phyloP scores from a whole-genome alignment of 2,113 vertebrate genomes.

The Anguilla rostrata region DNA sequence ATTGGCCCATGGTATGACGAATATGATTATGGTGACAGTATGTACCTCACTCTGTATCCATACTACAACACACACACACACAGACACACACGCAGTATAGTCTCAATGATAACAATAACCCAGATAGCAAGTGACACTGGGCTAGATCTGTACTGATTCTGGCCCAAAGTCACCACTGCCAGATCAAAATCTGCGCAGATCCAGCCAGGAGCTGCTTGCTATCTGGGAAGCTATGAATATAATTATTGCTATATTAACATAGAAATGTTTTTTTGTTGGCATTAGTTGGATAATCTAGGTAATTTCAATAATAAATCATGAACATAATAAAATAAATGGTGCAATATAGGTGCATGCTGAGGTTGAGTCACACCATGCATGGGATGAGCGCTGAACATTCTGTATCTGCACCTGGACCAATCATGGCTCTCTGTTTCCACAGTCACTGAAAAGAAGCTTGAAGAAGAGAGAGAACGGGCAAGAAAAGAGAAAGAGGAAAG shows the following conservation, averaged over 20 bases:
- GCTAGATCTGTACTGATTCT: too few species aligned
- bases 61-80: neutral
- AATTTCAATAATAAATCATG: too few species aligned
- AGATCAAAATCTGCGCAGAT: too few species aligned
- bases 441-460: constrained; percentile 65
- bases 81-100: neutral
- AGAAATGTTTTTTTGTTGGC: too few species aligned
- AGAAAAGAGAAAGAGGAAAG: constrained; percentile 69
- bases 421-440: constrained; percentile 15
- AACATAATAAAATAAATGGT: too few species aligned
- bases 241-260: too few species aligned
- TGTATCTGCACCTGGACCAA: neutral
- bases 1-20: constrained; percentile 69
- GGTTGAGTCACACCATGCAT: neutral
- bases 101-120: neutral
- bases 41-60: constrained; percentile 34
- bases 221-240: too few species aligned
- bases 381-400: neutral
- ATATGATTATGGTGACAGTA: constrained; percentile 70
- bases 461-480: constrained; percentile 65
- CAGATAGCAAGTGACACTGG: too few species aligned
- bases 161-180: too few species aligned
- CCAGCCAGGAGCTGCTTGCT: too few species aligned
- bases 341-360: too few species aligned
- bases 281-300: too few species aligned